phyloP scores from a whole-genome alignment of 2,113 vertebrate species.

The Seriola rivoliana region DNA sequence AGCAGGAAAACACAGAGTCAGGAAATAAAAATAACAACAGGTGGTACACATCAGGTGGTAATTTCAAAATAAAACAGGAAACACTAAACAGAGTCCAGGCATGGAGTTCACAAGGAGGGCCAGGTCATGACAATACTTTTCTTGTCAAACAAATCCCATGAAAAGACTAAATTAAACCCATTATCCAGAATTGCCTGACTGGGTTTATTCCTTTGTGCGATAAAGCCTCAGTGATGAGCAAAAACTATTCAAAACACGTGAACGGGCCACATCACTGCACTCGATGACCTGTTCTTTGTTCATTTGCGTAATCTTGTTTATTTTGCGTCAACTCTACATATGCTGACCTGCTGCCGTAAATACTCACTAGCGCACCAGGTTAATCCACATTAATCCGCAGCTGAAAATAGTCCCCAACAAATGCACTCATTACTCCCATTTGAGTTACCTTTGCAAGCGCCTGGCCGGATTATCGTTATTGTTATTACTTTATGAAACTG shows the following conservation, averaged over 20 bases:
- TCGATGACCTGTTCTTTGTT: not conserved
- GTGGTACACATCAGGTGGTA: no score
- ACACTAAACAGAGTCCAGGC: no score
- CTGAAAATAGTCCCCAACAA: conserved; percentile 12
- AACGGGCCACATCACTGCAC: not conserved
- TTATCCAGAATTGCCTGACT: not conserved
- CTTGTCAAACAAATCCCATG: not conserved
- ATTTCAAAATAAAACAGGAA: no score
- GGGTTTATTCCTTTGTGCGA: conserved; percentile 1
- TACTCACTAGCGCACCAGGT: not conserved
- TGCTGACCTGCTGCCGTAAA: not conserved
- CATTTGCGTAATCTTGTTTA: not conserved
- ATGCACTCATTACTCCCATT: not conserved
- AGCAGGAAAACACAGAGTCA: no score
- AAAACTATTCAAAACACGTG: not conserved
- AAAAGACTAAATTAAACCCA: not conserved
- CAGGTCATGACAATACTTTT: not conserved
- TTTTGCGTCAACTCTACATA: not conserved
- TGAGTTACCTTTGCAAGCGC: no score
- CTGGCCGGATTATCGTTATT: no score
- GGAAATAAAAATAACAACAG: no score
- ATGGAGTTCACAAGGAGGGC: no score
- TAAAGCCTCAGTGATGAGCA: not conserved
- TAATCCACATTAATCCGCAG: not conserved
- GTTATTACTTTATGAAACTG: not conserved